Evolutionary conservation across 1,140 invertebrate species (phyloP).

Genomic region (Ooceraea biroi): DNA sequence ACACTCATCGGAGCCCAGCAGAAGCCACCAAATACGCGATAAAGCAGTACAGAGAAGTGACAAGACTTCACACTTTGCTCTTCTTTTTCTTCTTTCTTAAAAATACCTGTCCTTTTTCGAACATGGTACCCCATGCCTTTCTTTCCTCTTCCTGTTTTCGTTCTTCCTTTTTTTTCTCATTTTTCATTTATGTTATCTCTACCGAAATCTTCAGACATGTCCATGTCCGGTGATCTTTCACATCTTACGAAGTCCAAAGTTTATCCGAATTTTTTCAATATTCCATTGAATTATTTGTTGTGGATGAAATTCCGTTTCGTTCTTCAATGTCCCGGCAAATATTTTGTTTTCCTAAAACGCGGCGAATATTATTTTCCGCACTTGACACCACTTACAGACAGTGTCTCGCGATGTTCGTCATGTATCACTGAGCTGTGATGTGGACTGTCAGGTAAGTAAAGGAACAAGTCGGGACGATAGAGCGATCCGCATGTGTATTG

Average conservation of each 20-base stretch:
- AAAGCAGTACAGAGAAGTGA: background rate
- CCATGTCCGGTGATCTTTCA: background rate
- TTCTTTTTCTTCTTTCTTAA: background rate
- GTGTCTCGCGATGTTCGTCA: background rate
- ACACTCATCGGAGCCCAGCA: background rate
- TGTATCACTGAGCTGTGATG: background rate
- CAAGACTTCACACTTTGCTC: background rate
- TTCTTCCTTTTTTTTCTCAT: background rate
- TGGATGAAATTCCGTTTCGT: background rate
- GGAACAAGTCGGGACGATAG: conserved; percentile 16
- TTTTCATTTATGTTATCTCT: too few relatives aligned
- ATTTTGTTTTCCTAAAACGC: too few relatives aligned
- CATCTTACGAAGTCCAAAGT: background rate
- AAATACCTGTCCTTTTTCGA: background rate
- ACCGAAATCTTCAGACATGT: background rate
- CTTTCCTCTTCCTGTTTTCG: background rate
- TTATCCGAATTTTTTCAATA: background rate
- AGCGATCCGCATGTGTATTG: conserved; percentile 13
- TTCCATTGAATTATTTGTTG: background rate
- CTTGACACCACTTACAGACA: background rate
- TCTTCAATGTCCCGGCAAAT: background rate
- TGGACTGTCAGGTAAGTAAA: conserved; percentile 29
- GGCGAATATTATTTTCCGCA: background rate
- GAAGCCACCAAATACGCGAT: background rate
- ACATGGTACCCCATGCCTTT: background rate